phyloP scores from a whole-genome alignment of 2,113 vertebrate species.

The Centropus bengalensis region DNA sequence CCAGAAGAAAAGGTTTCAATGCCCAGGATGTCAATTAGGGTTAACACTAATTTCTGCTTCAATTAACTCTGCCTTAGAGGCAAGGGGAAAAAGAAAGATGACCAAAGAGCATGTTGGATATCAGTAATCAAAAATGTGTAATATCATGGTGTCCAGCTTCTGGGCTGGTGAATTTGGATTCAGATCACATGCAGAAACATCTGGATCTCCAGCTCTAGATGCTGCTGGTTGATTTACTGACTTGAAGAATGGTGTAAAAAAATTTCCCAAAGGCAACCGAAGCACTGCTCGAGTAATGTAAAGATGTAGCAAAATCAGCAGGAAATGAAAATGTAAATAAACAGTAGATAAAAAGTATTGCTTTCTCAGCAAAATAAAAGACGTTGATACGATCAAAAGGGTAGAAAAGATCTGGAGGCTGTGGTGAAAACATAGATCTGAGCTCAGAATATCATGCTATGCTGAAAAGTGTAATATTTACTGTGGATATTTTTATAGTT shows the following conservation, averaged over 20 bases:
- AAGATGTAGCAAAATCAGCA: background rate
- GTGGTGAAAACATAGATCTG: background rate
- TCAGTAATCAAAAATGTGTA: accelerated
- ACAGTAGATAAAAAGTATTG: background rate
- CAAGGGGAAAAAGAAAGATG: background rate
- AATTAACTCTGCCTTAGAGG: background rate
- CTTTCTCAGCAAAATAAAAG: background rate
- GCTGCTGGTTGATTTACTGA: background rate
- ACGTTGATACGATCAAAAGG: background rate
- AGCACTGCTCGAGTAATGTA: background rate
- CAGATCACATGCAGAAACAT: background rate
- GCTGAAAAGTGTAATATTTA: background rate
- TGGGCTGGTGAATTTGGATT: background rate
- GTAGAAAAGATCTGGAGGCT: background rate
- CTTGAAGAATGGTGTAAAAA: background rate
- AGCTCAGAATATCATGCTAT: background rate
- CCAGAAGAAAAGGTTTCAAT: background rate
- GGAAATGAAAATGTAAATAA: background rate
- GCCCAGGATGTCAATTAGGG: background rate
- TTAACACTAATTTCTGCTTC: background rate
- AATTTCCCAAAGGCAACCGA: background rate
- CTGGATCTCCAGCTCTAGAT: background rate
- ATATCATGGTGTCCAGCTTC: background rate
- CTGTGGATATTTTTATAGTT: background rate
- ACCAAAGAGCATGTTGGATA: background rate